Evolutionary conservation across 2,113 vertebrate genomes (phyloP).

Genomic region (Vombatus ursinus): DNA sequence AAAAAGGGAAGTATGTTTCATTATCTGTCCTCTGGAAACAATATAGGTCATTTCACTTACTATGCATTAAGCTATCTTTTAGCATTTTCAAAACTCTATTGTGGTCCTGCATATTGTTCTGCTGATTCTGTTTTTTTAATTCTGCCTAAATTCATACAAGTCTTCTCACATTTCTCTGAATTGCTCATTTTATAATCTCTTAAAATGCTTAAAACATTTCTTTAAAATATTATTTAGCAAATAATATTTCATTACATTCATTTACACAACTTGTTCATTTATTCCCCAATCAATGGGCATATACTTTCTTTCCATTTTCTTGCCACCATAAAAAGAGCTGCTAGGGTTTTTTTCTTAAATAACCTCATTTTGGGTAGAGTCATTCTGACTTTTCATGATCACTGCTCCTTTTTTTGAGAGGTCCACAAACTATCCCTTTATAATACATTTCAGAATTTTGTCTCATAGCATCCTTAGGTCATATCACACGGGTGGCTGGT

Average conservation of each 20-base stretch:
- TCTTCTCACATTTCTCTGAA: background rate
- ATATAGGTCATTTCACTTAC: background rate
- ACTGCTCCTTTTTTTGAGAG: background rate
- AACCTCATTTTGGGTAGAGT: background rate
- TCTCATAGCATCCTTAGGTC: background rate
- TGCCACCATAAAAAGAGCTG: background rate
- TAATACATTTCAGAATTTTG: background rate
- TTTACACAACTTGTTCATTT: background rate
- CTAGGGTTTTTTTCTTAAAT: background rate
- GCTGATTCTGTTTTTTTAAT: background rate
- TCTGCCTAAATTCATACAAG: background rate
- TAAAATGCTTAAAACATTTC: background rate
- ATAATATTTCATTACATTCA: background rate
- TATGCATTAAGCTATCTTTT: background rate
- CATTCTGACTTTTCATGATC: background rate
- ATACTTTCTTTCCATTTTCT: background rate
- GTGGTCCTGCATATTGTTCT: background rate
- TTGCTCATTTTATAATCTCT: background rate
- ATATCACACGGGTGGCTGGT: background rate
- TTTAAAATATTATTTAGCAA: background rate
- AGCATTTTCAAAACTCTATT: background rate
- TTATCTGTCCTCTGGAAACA: background rate
- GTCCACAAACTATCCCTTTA: background rate
- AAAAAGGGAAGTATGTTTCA: background rate
- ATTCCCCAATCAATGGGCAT: background rate